phyloP scores from a whole-genome alignment of 92 coral and sea anemone species.

The Palythoa grandis region DNA sequence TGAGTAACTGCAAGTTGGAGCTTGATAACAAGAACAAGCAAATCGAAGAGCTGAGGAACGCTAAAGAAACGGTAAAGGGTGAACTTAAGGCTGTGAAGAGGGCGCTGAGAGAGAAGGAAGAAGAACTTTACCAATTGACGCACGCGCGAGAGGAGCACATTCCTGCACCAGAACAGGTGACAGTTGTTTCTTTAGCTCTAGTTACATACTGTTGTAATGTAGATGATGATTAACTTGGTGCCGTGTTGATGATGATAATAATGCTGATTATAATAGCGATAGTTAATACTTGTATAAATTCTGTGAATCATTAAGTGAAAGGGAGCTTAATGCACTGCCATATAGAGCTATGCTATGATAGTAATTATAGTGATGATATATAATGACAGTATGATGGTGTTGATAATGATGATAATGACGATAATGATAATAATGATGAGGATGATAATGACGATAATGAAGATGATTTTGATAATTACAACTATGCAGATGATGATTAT shows the following conservation, averaged over 20 bases:
- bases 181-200: background rate
- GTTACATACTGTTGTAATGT: background rate
- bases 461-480: background rate
- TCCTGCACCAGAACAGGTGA: conserved; percentile 20
- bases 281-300: too few relatives aligned
- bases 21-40: conserved; percentile 62
- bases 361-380: background rate
- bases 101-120: conserved; percentile 62
- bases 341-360: background rate
- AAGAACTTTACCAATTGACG: conserved; percentile 54
- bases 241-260: background rate
- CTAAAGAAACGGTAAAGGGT: conserved; percentile 65
- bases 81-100: conserved; percentile 70
- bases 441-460: background rate
- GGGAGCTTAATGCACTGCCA: too few relatives aligned
- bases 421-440: background rate
- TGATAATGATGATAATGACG: background rate
- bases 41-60: conserved; percentile 67
- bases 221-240: background rate
- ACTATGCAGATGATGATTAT: background rate
- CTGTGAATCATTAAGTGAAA: too few relatives aligned
- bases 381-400: background rate
- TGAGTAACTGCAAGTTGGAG: conserved; percentile 55
- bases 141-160: conserved; percentile 48
- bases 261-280: background rate